Base-by-base conservation (phyloP, 1,140 invertebrate species). In the Notospermus geniculatus region DNA sequence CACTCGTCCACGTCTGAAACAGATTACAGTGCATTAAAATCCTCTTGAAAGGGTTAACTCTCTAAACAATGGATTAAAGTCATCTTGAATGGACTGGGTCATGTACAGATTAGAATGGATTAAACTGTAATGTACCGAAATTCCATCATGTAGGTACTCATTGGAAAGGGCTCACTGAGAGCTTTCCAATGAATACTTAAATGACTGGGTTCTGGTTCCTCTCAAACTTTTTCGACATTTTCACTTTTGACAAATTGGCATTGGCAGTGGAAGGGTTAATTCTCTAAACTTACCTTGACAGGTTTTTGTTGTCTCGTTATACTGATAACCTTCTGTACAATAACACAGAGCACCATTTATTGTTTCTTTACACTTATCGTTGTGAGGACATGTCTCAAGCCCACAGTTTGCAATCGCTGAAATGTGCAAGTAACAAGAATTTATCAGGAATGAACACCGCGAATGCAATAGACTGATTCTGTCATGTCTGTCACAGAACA, bases 1-100 rank as follows among this genome's bases (percentile, higher is more conserved):
- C 91, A 92, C 78, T 91, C 90, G 78, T 91, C 84, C 32, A 86
- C 84, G 81, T 91, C 90, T 87, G 79, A 43, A 74, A 67, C 52
- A 59, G 23, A 19, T 46, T 45, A 50, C 23, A 56, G 19, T 7
- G 52, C 25, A 59, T 36, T n/a, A n/a, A n/a, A n/a, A n/a, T n/a
- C n/a, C n/a, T n/a, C n/a, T n/a, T n/a, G n/a, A n/a, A n/a, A n/a
- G n/a, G n/a, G n/a, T n/a, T n/a, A n/a, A n/a, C n/a, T n/a, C n/a
- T n/a, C n/a, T n/a, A n/a, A n/a, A n/a, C n/a, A n/a, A n/a, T n/a
- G n/a, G n/a, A n/a, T n/a, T n/a, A n/a, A n/a, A n/a, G n/a, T n/a
- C n/a, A n/a, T n/a, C n/a, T n/a, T n/a, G n/a, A n/a, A n/a, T n/a
- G n/a, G n/a, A n/a, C n/a, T n/a, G n/a, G n/a, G n/a, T n/a, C n/a